Evolutionary conservation across 1,140 invertebrate genomes (phyloP).

Genomic region (Brachionus plicatilis): DNA sequence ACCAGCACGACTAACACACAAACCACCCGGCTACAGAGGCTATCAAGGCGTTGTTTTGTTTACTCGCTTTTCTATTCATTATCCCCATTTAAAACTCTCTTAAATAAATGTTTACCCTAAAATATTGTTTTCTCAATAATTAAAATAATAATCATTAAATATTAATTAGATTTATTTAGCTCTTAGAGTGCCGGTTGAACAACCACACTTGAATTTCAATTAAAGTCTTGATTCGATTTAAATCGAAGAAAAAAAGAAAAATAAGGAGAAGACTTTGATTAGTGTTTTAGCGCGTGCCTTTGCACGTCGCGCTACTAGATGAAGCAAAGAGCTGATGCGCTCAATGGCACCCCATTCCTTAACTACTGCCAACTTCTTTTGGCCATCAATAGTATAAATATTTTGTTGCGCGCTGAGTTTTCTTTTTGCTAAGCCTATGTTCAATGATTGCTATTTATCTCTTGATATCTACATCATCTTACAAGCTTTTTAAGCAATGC

Average conservation of each 20-base stretch:
- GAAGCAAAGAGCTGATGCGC: no score
- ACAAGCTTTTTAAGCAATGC: background rate
- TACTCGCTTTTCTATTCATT: background rate
- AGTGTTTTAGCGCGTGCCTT: background rate
- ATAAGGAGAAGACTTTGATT: background rate
- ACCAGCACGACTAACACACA: no score
- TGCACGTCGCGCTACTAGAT: background rate
- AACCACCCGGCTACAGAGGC: no score
- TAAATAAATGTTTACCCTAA: background rate
- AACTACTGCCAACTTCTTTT: no score
- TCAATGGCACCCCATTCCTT: no score
- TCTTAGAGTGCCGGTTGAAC: background rate
- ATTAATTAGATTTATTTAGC: background rate
- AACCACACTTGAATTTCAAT: constrained; percentile 9
- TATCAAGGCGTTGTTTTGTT: constrained; percentile 22
- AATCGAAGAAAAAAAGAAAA: background rate
- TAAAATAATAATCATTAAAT: constrained; percentile 34
- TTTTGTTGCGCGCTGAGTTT: background rate
- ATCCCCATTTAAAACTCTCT: background rate
- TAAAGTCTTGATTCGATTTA: background rate
- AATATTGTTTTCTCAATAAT: constrained; percentile 15
- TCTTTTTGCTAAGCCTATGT: background rate
- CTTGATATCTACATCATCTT: background rate
- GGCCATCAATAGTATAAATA: no score
- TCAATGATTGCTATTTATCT: constrained; percentile 8